phyloP scores from a whole-genome alignment of 2,797 vertebrate species.

The Melanogrammus aeglefinus region DNA sequence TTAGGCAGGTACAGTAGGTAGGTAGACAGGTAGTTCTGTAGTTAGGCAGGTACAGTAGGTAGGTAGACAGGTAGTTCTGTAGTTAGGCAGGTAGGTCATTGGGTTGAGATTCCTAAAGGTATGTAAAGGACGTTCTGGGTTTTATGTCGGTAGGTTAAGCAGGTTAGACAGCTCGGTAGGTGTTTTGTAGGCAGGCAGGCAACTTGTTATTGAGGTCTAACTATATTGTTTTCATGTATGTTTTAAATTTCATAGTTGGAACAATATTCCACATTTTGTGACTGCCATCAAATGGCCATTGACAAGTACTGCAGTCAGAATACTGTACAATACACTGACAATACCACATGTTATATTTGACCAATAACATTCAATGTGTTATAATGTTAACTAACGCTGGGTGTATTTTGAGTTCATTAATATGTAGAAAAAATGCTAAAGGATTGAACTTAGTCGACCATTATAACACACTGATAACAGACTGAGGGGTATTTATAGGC shows the following conservation, averaged over 20 bases:
- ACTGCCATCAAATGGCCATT: conserved; percentile 55
- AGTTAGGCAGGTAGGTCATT: too few species aligned
- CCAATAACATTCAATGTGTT: background rate
- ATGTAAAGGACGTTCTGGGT: too few species aligned
- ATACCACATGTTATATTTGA: background rate
- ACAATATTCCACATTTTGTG: conserved; percentile 11
- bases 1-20: too few species aligned
- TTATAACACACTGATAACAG: background rate
- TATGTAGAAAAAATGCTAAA: background rate
- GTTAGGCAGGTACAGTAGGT: too few species aligned
- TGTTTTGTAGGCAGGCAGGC: too few species aligned
- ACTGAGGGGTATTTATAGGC: background rate
- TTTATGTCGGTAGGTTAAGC: too few species aligned
- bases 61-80: too few species aligned
- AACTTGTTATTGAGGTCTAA: too few species aligned
- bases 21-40: too few species aligned
- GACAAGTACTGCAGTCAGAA: conserved; percentile 18
- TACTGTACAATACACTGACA: background rate
- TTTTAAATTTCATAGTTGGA: background rate
- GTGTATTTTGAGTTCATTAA: background rate
- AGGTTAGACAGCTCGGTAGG: too few species aligned
- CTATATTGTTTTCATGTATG: background rate
- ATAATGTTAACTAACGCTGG: background rate
- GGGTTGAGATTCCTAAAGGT: too few species aligned
- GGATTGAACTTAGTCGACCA: too few species aligned